Conservation (phyloP, 2,888 invertebrate genomes). For the Caenorhabditis sp. region DNA sequence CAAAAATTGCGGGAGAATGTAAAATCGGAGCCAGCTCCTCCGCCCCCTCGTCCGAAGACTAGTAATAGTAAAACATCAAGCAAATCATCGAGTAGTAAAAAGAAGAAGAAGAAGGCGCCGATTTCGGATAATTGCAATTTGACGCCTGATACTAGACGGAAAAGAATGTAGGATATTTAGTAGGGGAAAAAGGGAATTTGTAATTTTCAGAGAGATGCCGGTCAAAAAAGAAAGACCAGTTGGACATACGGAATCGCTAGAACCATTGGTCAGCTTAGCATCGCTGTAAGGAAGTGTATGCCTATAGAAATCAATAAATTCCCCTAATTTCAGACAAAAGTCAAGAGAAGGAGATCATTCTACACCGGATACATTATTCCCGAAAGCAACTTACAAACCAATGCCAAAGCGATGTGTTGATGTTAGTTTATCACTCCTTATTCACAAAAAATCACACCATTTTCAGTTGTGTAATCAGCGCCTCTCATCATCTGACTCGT, state of each 20-base stretch:
- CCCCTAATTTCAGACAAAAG: neutral
- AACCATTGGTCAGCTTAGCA: neutral
- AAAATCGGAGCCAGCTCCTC: neutral
- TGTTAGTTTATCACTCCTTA: neutral
- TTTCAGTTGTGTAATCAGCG: constrained; percentile 3
- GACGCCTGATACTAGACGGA: neutral
- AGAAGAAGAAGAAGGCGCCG: neutral
- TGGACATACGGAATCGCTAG: neutral
- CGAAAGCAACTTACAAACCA: constrained; percentile 13
- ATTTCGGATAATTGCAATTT: neutral
- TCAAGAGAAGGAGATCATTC: neutral
- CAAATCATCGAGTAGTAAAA: neutral
- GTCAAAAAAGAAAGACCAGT: neutral
- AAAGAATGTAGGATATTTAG: neutral
- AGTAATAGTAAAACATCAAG: no score
- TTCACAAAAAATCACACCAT: neutral
- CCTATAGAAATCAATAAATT: no score
- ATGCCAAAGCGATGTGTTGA: constrained; percentile 5
- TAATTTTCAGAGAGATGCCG: neutral
- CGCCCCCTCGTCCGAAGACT: no score
- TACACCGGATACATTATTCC: constrained; percentile 15
- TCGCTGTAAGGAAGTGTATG: neutral
- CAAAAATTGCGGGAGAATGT: neutral
- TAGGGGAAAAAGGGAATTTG: neutral
- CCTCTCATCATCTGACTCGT: neutral